Evolutionary conservation across 2,113 vertebrate species (phyloP).

Genomic region (Polypterus bichir): DNA sequence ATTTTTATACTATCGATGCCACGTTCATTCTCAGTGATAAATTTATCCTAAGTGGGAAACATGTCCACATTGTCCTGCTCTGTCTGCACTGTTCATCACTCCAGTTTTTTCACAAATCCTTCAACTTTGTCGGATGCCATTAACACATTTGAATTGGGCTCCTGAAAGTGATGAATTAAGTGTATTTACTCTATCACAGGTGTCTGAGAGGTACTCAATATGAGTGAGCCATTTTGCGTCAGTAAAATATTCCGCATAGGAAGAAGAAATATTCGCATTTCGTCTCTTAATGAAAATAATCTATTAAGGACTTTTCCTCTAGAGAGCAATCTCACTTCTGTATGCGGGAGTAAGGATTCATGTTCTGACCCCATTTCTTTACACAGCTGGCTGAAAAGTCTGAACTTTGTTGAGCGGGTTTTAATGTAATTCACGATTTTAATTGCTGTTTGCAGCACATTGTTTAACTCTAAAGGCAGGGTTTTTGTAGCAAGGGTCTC

Average conservation of each 20-base stretch:
- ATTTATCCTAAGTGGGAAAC: neutral
- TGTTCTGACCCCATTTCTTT: constrained; percentile 1
- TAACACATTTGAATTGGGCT: neutral
- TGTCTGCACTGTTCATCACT: neutral
- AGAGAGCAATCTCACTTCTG: neutral
- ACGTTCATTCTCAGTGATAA: neutral
- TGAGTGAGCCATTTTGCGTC: neutral
- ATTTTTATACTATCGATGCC: neutral
- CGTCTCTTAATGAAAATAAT: neutral
- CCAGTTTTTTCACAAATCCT: neutral
- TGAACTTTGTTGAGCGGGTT: neutral
- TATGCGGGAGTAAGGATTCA: neutral
- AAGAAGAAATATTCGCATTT: neutral
- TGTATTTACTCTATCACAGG: neutral
- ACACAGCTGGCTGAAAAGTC: neutral
- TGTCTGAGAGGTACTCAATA: neutral
- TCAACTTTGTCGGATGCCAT: neutral
- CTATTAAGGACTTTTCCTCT: neutral
- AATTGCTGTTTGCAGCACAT: neutral
- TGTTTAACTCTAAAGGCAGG: neutral
- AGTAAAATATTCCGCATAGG: neutral
- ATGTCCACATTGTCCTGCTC: neutral
- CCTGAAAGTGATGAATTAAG: neutral
- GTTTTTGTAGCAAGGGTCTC: neutral
- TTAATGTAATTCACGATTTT: neutral